phyloP scores from a whole-genome alignment of 2,113 vertebrate genomes.

The Rhodinocichla rosea region DNA sequence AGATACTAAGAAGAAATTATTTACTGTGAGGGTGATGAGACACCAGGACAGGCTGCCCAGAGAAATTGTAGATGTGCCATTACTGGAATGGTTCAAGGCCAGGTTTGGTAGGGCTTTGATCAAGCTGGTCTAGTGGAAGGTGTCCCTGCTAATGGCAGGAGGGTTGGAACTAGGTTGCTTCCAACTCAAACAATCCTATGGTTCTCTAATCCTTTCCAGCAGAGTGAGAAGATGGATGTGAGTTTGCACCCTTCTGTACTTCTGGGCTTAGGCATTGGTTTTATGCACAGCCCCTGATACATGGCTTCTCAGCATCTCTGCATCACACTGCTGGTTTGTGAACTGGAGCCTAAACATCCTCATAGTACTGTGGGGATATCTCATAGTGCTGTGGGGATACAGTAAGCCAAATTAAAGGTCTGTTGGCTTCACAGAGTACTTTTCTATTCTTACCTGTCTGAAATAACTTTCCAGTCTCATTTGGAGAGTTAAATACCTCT shows the following conservation, averaged over 20 bases:
- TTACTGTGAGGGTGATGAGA: background rate
- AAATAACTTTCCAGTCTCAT: background rate
- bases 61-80: background rate
- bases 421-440: background rate
- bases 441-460: background rate
- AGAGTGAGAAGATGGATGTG: background rate
- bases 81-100: background rate
- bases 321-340: background rate
- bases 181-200: background rate
- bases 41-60: background rate
- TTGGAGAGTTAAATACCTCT: background rate
- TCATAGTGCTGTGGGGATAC: background rate
- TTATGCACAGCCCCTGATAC: background rate
- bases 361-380: background rate
- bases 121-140: background rate
- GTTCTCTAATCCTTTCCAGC: background rate
- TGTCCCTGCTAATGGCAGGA: background rate
- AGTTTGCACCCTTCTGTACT: background rate
- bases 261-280: background rate
- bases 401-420: background rate
- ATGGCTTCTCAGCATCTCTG: background rate
- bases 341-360: background rate
- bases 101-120: background rate
- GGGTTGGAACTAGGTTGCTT: background rate
- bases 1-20: background rate